Evolutionary conservation across 64 coral and sea anemone species (phyloP), one percentile per base, ranked within the genome.

Genomic region (Montipora capricornis): DNA sequence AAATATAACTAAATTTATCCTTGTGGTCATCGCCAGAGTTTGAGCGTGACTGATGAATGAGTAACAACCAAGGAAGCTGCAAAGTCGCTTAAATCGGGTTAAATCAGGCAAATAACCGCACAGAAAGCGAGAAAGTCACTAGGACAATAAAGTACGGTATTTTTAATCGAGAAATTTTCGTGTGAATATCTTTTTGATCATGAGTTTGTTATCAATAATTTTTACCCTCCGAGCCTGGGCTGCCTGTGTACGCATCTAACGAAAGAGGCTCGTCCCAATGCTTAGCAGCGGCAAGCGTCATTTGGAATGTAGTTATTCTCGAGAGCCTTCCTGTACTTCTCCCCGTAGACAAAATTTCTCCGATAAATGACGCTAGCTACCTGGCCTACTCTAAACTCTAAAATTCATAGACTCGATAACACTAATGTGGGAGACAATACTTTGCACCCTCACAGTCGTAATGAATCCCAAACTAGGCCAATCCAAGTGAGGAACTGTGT

Each of bases 401-500:
- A 24, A 73, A 0, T n/a, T 73, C 6, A 24, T 15, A 73, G 83
- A 4, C 47, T 53, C 83, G 17, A 66, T 71, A 73, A 49, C 8
- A 49, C 10, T 14, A 16, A 19, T 7, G 16, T 69, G n/a, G 6
- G 47, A n/a, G 69, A 87, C 26, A 4, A 47, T 87, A 62, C 83
- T 71, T 88, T 55, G 53, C 76, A 77, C 14, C 73, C 49, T 61
- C 19, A 14, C 52, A 6, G 24, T 44, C 13, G 45, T 49, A 88
- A 89, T 77, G 59, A 52, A 78, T 89, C 47, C 87, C 74, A 89
- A 14, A 89, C 49, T 49, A 88, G 52, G 19, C 87, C 87, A 9
- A 94, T 59, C 84, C 84, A 94, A 20, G 16, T 64, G 14, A 94
- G 45, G 68, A 53, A 5, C 70, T 94, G 92, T 16, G 50, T 68